phyloP scores from a whole-genome alignment of 2,797 vertebrate genomes.

The Protosalanx chinensis region DNA sequence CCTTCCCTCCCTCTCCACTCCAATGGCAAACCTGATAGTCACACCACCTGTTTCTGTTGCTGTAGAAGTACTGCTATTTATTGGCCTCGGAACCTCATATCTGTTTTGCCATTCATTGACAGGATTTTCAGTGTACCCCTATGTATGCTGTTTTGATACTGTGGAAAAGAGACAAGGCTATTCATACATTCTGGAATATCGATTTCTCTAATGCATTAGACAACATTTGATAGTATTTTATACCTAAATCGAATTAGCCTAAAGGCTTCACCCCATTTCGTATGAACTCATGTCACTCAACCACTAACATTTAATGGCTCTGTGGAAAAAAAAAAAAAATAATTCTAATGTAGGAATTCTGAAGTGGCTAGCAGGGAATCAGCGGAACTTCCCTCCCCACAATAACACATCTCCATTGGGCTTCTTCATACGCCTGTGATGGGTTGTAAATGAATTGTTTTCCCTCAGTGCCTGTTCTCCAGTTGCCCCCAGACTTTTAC shows the following conservation, averaged over 20 bases:
- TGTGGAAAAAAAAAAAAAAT: not conserved
- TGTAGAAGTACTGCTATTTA: constrained; percentile 51
- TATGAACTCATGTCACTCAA: not conserved
- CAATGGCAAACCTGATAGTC: constrained; percentile 50
- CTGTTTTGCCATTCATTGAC: constrained; percentile 39
- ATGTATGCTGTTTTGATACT: not conserved
- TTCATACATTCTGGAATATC: not conserved
- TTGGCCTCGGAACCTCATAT: constrained; percentile 18
- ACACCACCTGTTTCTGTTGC: constrained; percentile 60
- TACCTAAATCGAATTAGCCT: constrained; percentile 6
- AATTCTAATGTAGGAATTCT: not conserved
- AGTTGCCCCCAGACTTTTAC: constrained; percentile 16
- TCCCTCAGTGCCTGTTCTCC: constrained; percentile 10
- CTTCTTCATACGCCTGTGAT: constrained; percentile 10
- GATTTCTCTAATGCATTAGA: not conserved
- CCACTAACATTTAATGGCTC: not conserved
- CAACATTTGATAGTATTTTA: constrained; percentile 16
- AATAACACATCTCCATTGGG: constrained; percentile 5
- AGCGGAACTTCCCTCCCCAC: not conserved
- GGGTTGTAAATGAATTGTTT: constrained; percentile 26
- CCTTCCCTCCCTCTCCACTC: constrained; percentile 37
- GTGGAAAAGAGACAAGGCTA: not conserved
- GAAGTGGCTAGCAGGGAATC: not conserved
- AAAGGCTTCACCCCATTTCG: constrained; percentile 7
- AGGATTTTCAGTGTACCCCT: constrained; percentile 23